These are phyloP conservation scores for Chiloscyllium plagiosum DNA, from an alignment of 2,113 vertebrate species.

Conservation along the genomic window DNA sequence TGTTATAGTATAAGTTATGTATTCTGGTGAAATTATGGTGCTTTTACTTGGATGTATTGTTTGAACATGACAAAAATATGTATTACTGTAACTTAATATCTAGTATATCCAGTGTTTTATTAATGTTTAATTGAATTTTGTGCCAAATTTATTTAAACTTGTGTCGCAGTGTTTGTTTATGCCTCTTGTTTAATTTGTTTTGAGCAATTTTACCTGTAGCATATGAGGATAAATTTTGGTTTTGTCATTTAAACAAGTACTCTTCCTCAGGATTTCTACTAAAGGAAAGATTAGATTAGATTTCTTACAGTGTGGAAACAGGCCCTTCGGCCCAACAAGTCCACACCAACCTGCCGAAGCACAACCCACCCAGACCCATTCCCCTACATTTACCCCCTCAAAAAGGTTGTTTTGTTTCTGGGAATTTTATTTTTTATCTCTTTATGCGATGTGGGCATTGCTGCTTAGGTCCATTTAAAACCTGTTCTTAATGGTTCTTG, in stretches of 20 bases:
- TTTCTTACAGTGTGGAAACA: no score
- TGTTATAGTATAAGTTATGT: background rate
- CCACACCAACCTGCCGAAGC: no score
- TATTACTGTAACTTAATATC: background rate
- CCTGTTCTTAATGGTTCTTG: no score
- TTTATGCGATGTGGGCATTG: no score
- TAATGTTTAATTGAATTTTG: background rate
- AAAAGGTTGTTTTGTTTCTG: no score
- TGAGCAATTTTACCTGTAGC: background rate
- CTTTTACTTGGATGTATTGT: conserved; percentile 18
- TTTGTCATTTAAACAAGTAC: background rate
- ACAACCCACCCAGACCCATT: no score
- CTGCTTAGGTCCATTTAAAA: no score
- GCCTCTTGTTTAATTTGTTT: background rate
- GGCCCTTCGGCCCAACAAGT: no score
- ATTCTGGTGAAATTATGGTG: background rate
- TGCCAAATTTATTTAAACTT: background rate
- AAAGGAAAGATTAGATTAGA: no score
- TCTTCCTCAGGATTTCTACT: background rate
- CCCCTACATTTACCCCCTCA: no score
- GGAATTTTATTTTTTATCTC: no score
- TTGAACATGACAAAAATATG: background rate
- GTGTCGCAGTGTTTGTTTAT: background rate
- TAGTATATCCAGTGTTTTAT: background rate
- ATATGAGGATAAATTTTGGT: background rate